Conservation (phyloP, 2,888 invertebrate genomes). For the Yponomeuta sedellus region DNA sequence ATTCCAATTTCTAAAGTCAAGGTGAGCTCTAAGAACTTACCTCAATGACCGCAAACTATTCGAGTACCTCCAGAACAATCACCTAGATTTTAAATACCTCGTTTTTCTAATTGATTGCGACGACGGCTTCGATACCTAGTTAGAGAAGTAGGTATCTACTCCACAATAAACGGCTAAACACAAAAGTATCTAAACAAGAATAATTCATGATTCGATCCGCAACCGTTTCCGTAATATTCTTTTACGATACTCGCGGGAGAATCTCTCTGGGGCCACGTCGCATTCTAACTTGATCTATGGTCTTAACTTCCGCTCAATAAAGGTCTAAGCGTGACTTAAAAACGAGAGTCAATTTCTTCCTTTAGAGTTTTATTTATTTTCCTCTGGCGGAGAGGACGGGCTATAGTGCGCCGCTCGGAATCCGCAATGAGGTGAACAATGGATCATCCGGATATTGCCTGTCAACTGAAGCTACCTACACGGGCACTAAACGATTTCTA, state of each 20-base stretch:
- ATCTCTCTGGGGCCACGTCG: not conserved
- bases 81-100: too few relatives aligned
- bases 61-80: too few relatives aligned
- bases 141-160: not conserved
- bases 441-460: conserved; percentile 73
- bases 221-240: conserved; percentile 1
- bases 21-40: not conserved
- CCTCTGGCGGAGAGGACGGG: not conserved
- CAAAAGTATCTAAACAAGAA: not conserved
- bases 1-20: not conserved
- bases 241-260: not conserved
- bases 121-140: too few relatives aligned
- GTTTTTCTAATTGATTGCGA: too few relatives aligned
- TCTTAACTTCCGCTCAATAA: conserved; percentile 8
- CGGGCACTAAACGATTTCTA: conserved; percentile 35
- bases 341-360: conserved; percentile 8
- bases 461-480: conserved; percentile 53
- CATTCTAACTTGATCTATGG: conserved; percentile 4
- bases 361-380: conserved; percentile 8
- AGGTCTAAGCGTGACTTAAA: conserved; percentile 9
- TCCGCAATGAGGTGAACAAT: conserved; percentile 71
- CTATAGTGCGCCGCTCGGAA: conserved; percentile 41
- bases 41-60: too few relatives aligned
- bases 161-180: not conserved
- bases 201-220: conserved; percentile 3